Conservation (phyloP, 2,113 vertebrate genomes). For the Acanthisitta chloris region DNA sequence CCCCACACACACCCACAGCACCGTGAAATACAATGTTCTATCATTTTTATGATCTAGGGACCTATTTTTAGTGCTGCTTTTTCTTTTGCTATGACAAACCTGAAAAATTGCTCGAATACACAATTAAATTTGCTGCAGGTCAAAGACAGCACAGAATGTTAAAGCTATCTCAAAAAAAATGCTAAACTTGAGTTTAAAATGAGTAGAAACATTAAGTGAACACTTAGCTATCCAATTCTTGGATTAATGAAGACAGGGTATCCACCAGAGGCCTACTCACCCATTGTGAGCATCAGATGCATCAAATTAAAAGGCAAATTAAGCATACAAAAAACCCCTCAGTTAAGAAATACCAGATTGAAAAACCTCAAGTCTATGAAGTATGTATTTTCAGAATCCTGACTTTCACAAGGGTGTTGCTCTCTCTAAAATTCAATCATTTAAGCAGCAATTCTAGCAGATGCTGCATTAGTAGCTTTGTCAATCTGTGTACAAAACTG, state of each 20-base stretch:
- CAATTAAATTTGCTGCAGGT: constrained; percentile 7
- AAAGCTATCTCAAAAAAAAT: not conserved
- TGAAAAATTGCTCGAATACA: constrained; percentile 7
- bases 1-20: not conserved
- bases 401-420: not conserved
- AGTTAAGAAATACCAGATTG: not conserved
- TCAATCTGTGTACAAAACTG: not conserved
- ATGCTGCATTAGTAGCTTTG: not conserved
- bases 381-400: not conserved
- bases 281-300: not conserved
- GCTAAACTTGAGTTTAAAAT: not conserved
- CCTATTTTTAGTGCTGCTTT: not conserved
- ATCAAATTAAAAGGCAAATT: constrained; percentile 31
- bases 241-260: not conserved
- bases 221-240: not conserved
- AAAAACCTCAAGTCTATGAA: not conserved
- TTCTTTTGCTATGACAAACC: not conserved
- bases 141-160: not conserved
- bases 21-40: not conserved
- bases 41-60: not conserved
- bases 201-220: not conserved
- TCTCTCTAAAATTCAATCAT: not conserved
- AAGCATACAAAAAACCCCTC: not conserved
- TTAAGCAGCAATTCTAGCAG: not conserved
- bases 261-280: not conserved